These are phyloP conservation scores for Aphidoletes aphidimyza DNA, from an alignment of 2,888 invertebrate species.

Conservation along the genomic window DNA sequence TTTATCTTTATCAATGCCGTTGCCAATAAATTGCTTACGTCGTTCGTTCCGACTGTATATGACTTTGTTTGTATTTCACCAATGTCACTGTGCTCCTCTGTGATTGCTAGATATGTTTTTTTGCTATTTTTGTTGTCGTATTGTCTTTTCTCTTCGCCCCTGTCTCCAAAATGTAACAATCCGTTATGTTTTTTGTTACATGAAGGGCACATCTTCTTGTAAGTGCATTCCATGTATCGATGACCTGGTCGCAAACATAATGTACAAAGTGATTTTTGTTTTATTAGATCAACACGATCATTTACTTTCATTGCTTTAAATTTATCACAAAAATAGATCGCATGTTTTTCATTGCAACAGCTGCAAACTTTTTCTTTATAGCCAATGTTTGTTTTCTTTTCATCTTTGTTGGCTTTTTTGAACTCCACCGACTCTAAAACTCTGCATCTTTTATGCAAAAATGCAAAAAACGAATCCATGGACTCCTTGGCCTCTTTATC, in stretches of 20 bases:
- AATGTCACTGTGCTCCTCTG: not conserved
- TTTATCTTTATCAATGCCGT: not conserved
- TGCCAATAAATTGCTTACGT: not conserved
- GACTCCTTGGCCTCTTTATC: not conserved
- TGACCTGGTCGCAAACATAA: not conserved
- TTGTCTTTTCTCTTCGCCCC: not conserved
- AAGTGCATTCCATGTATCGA: not conserved
- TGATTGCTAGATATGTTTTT: too few relatives aligned
- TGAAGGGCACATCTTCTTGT: not conserved
- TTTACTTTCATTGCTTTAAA: not conserved
- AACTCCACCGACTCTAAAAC: not conserved
- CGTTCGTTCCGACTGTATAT: too few relatives aligned
- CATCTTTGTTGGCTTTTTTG: not conserved
- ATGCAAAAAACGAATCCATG: not conserved
- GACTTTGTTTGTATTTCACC: not conserved
- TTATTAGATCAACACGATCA: not conserved
- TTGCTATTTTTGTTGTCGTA: not conserved
- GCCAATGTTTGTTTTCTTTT: not conserved
- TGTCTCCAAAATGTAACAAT: not conserved
- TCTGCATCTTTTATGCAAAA: not conserved
- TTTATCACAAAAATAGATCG: not conserved
- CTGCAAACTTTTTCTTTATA: not conserved
- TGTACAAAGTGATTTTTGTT: not conserved
- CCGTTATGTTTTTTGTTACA: conserved; percentile 14
- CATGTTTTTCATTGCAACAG: not conserved